Evolutionary conservation across 2,113 vertebrate species (phyloP), one percentile per base, ranked within the genome.

Genomic region (Oenanthe oenanthe): DNA sequence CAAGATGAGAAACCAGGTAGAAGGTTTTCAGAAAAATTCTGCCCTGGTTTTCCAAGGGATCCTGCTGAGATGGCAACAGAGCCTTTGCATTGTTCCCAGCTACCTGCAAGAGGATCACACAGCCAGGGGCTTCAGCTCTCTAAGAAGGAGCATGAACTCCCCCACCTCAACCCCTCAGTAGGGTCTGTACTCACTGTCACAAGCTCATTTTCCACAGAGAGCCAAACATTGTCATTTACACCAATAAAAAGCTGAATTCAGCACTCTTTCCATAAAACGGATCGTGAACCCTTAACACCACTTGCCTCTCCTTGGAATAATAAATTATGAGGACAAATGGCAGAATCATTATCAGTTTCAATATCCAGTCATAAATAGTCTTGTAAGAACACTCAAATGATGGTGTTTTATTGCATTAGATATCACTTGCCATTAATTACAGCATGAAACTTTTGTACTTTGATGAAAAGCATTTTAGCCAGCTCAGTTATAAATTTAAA

Each of bases 271-370:
- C 85, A 94, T 96, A 96, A 97, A 97, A 96, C 4, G 45, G 94
- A 94, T 96, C 93, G 67, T 96, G 95, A 96, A 97, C 92, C 92
- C 96, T 92, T 95, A 96, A 94, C 95, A 96, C 82, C 85, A 88
- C 93, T 97, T 92, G 92, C 88, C 90, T 96, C 95, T 96, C 96
- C 90, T 86, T 95, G 95, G 96, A 97, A 97, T 95, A 96, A 97
- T 96, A 97, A 97, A 96, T 97, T 97, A 97, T 89, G 85, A 96
- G 95, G 90, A 95, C 95, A 97, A 97, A 96, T 96, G 96, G 96
- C 96, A 97, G 96, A 97, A 97, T 96, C 96, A 96, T 96, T 97
- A 97, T 95, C 95, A 96, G 93, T 95, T 96, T 97, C 95, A 96
- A 97, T 96, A 96, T 96, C 96, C 90, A 96, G 96, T 94, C 96